A percentile compares a stretch with the other conserved stretches of the same genome.
These are phyloP conservation scores for Opisthocomus hoazin DNA, from an alignment of 2,113 vertebrate genomes.

Conservation along the genomic window DNA sequence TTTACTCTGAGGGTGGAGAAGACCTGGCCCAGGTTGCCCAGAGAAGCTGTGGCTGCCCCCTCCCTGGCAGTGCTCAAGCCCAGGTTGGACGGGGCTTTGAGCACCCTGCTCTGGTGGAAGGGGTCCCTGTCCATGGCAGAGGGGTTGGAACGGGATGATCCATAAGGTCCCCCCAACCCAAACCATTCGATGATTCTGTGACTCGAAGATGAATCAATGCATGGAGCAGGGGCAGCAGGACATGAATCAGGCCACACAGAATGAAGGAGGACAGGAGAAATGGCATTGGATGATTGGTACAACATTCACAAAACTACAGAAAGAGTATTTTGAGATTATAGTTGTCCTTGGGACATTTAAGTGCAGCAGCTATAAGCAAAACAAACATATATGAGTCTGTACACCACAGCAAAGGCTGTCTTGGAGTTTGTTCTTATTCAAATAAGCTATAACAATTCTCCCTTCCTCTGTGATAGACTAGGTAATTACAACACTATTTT, in stretches of 20 bases:
- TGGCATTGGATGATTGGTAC: background rate
- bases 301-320: background rate
- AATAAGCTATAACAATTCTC: background rate
- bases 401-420: background rate
- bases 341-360: background rate
- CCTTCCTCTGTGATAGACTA: conserved; percentile 5
- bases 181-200: no score
- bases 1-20: no score
- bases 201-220: background rate
- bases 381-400: background rate
- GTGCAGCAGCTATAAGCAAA: background rate
- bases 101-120: no score
- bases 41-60: no score
- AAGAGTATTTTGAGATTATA: background rate
- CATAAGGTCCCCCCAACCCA: no score
- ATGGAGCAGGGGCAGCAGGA: background rate
- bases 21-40: no score
- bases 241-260: background rate
- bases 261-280: background rate
- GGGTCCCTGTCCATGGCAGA: no score
- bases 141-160: no score
- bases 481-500: conserved; percentile 31
- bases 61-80: no score
- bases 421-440: background rate
- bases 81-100: no score